These are phyloP conservation scores for Alosa sapidissima DNA, from an alignment of 2,797 vertebrate species.

Conservation along the genomic window DNA sequence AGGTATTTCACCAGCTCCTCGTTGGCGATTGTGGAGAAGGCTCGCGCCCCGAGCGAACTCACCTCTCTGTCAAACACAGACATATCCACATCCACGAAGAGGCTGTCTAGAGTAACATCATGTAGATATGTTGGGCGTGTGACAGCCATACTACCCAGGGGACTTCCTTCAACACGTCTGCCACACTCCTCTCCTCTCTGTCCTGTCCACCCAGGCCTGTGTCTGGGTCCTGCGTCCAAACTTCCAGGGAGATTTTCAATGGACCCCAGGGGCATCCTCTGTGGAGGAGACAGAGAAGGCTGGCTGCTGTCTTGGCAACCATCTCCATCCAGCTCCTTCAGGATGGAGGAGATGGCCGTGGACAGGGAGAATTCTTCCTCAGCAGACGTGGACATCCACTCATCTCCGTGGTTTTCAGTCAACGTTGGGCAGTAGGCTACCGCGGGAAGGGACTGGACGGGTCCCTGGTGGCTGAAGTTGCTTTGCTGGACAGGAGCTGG, in stretches of 20 bases:
- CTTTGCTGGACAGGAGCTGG: not conserved
- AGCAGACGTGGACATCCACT: constrained; percentile 68
- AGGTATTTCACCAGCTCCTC: constrained; percentile 63
- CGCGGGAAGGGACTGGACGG: not conserved
- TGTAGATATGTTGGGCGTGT: constrained; percentile 68
- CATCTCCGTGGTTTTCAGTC: constrained; percentile 57
- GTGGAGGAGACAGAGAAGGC: constrained; percentile 48
- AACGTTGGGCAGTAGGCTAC: not conserved
- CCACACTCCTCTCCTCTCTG: constrained; percentile 47
- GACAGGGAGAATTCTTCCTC: constrained; percentile 79
- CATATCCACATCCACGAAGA: constrained; percentile 81
- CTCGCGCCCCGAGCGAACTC: constrained; percentile 46
- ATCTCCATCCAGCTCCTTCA: constrained; percentile 71
- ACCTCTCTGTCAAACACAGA: constrained; percentile 74
- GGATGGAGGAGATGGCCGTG: constrained; percentile 76
- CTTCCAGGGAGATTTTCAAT: constrained; percentile 63
- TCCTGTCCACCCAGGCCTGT: constrained; percentile 37
- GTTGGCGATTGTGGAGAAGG: not conserved
- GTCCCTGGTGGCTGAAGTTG: not conserved
- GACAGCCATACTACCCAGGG: constrained; percentile 66
- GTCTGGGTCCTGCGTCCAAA: constrained; percentile 17
- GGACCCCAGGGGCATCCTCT: constrained; percentile 62
- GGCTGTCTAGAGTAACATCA: constrained; percentile 73
- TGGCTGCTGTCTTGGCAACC: constrained; percentile 55
- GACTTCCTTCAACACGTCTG: constrained; percentile 43